Conservation (phyloP, 2,797 vertebrate genomes). For the Gobio occitaniae region DNA sequence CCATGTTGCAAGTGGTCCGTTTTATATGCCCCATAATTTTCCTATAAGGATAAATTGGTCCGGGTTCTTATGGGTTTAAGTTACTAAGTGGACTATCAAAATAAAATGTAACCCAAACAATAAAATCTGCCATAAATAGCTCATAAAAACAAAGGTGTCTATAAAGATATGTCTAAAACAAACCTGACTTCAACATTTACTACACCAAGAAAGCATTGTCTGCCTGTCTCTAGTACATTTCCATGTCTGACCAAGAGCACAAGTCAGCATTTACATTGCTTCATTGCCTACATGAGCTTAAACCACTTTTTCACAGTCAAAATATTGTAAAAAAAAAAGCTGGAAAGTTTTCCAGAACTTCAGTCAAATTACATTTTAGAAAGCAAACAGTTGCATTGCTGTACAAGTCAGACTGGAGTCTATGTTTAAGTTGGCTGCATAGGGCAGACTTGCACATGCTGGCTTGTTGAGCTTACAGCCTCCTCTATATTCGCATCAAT, state of each 20-base stretch:
- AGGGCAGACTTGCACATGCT: not conserved
- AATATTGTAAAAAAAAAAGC: conserved; percentile 19
- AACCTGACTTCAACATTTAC: not conserved
- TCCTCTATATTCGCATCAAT: conserved; percentile 44
- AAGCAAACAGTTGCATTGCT: conserved; percentile 47
- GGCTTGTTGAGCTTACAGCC: conserved; percentile 29
- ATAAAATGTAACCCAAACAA: not conserved
- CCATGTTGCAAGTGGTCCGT: too few species aligned
- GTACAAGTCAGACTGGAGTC: conserved; percentile 35
- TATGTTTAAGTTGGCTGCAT: conserved; percentile 55
- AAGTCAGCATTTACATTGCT: conserved; percentile 52
- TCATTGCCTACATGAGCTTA: not conserved
- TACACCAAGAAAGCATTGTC: conserved; percentile 4
- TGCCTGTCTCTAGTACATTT: conserved; percentile 45
- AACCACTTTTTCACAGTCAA: conserved; percentile 28
- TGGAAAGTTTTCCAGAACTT: conserved; percentile 54
- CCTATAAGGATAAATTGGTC: too few species aligned
- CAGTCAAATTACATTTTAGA: conserved; percentile 50
- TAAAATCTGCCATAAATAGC: not conserved
- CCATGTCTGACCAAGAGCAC: conserved; percentile 34
- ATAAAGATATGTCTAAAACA: not conserved
- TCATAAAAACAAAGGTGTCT: not conserved
- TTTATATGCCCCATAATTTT: too few species aligned
- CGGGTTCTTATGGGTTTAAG: too few species aligned
- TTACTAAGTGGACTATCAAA: not conserved